Conservation (phyloP, 23 tunicate genomes). For the Ascidia mentula region DNA sequence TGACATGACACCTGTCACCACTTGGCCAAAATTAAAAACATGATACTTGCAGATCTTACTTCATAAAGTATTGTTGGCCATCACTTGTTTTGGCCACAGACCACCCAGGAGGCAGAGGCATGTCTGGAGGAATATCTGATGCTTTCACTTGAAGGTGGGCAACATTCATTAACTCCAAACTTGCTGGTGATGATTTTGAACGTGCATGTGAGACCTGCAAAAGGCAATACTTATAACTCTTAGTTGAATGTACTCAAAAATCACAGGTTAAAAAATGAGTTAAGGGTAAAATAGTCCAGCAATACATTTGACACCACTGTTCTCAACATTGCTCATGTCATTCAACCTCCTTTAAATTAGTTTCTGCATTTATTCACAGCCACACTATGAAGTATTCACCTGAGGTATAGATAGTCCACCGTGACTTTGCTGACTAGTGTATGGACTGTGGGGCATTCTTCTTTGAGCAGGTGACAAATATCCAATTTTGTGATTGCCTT, state of each 20-base stretch:
- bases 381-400: too few relatives aligned
- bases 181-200: conserved; percentile 95
- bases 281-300: background rate
- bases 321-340: too few relatives aligned
- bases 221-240: too few relatives aligned
- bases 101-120: conserved; percentile 94
- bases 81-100: conserved; percentile 71
- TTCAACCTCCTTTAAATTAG: too few relatives aligned
- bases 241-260: too few relatives aligned
- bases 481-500: conserved; percentile 18
- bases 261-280: background rate
- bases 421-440: conserved; percentile 20
- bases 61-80: conserved; percentile 88
- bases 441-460: conserved; percentile 18
- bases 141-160: conserved; percentile 65
- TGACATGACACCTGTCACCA: too few relatives aligned
- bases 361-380: too few relatives aligned
- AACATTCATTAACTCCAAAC: conserved; percentile 67
- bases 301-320: too few relatives aligned
- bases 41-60: conserved; percentile 34
- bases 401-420: conserved; percentile 26
- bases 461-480: conserved; percentile 29
- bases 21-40: too few relatives aligned
- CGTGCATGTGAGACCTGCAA: conserved; percentile 70
- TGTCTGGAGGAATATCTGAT: conserved; percentile 77